phyloP scores from a whole-genome alignment of 1,140 invertebrate species.

The Lepidurus packardi region DNA sequence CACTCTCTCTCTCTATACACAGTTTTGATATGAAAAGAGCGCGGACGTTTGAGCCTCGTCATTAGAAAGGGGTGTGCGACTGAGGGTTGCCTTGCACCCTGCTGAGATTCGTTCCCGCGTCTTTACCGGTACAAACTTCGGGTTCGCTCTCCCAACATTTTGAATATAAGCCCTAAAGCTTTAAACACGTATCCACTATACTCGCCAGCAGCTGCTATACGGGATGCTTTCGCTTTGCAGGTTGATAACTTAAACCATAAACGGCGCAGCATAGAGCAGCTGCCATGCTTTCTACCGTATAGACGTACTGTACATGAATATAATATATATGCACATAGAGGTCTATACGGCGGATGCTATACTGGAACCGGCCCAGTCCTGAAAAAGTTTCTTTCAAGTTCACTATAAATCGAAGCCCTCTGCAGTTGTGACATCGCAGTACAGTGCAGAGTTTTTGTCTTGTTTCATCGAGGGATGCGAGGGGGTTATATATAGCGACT shows the following conservation, averaged over 20 bases:
- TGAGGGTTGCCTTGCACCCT: constrained; percentile 12
- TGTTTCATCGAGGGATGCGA: constrained; percentile 15
- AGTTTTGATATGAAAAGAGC: neutral
- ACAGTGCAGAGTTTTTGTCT: constrained; percentile 1
- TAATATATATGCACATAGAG: too few relatives aligned
- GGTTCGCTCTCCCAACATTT: neutral
- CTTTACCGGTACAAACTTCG: constrained; percentile 2
- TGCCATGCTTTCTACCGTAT: neutral
- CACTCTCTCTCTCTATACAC: neutral
- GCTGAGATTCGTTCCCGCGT: constrained; percentile 13
- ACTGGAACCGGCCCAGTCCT: neutral
- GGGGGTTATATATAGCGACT: constrained; percentile 21
- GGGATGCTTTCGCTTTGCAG: neutral
- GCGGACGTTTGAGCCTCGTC: constrained; percentile 8
- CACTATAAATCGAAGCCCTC: constrained; percentile 10
- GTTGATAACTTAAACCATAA: neutral
- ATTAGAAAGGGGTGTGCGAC: constrained; percentile 16
- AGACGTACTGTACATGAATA: too few relatives aligned
- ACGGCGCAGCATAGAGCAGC: neutral
- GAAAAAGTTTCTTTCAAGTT: constrained; percentile 6
- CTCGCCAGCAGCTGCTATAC: neutral
- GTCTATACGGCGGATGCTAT: neutral
- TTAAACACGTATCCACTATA: neutral
- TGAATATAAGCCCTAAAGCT: constrained; percentile 7
- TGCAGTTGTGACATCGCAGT: constrained; percentile 15